These are phyloP conservation scores for Diplodus sargus DNA, from an alignment of 2,797 vertebrate genomes.

Conservation along the genomic window DNA sequence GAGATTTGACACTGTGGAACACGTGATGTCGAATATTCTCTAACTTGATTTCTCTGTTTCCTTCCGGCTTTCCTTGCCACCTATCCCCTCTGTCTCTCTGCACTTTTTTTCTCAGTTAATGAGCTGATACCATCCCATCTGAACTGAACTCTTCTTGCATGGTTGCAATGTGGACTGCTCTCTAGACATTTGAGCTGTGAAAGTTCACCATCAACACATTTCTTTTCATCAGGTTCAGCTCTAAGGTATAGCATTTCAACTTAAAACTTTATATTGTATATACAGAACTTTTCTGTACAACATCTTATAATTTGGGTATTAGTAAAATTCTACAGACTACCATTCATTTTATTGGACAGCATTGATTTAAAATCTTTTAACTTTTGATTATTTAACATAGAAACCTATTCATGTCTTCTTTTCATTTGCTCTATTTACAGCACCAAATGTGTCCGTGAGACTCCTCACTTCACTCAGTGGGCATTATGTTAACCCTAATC, in stretches of 20 bases:
- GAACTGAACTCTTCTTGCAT: conserved; percentile 2
- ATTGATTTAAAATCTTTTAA: background rate
- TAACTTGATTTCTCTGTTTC: conserved; percentile 2
- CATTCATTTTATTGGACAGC: background rate
- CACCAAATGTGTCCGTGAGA: conserved; percentile 70
- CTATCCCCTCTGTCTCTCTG: background rate
- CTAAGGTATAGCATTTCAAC: conserved; percentile 43
- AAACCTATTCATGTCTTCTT: background rate
- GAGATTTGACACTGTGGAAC: background rate
- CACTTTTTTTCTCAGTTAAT: conserved; percentile 25
- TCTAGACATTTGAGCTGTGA: conserved; percentile 40
- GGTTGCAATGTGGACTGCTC: conserved; percentile 36
- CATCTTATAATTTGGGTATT: background rate
- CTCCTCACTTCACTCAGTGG: conserved; percentile 62
- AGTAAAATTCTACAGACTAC: background rate
- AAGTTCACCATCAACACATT: conserved; percentile 28
- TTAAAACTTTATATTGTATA: background rate
- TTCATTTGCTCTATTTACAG: conserved; percentile 51
- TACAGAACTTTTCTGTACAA: background rate
- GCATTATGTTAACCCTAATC: conserved; percentile 78
- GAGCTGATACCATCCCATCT: conserved; percentile 19
- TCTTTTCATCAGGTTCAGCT: conserved; percentile 27
- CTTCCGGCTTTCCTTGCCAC: background rate
- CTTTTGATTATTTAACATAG: background rate
- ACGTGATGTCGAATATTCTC: background rate